Base-by-base conservation (phyloP, 2,888 invertebrate genomes). In the Scaptomyza reducta region DNA sequence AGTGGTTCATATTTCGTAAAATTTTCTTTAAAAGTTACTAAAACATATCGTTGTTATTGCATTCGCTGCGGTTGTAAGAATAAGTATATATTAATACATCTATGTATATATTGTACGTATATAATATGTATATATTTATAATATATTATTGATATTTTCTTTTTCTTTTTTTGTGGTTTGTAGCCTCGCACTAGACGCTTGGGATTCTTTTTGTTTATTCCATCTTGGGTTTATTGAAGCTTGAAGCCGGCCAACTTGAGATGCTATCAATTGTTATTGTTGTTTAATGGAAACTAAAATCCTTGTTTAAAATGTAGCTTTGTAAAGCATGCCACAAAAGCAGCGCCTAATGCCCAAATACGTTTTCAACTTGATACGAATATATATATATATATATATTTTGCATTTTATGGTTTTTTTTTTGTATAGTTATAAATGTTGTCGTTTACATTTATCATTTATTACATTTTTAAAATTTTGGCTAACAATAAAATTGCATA, bases 401-500 rank as follows among this genome's bases (percentile, higher is more conserved):
- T 22, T 5, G 22, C 3, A 64, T 41, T 61, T 49, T 53, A n/a
- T 55, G 55, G 11, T 54, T 57, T 68, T 54, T 57, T 68, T 49
- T 38, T 62, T 74, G 68, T 79, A 71, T 59, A 77, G 66, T 76
- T 70, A 82, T 81, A 77, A 76, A 78, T 73, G 73, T 77, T 77
- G 31, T 74, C 54, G 55, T 62, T 63, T 70, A 76, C 73, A 70
- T 67, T 87, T 77, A 70, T 76, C 80, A 85, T 85, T 79, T 70
- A 82, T 22, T 22, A 81, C 83, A 82, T 70, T 88, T 88, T 75
- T 87, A 88, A 77, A 79, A 84, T 80, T 88, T 86, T 87, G 89
- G 89, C 88, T 89, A 86, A 86, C 88, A 88, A 82, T 88, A 84
- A 86, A 80, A 89, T 87, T 88, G 78, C 88, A 82, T 82, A 84